A percentile compares a stretch with the other conserved stretches of the same genome.
phyloP scores from a whole-genome alignment of 2,797 vertebrate genomes.

The Acrossocheilus fasciatus region DNA sequence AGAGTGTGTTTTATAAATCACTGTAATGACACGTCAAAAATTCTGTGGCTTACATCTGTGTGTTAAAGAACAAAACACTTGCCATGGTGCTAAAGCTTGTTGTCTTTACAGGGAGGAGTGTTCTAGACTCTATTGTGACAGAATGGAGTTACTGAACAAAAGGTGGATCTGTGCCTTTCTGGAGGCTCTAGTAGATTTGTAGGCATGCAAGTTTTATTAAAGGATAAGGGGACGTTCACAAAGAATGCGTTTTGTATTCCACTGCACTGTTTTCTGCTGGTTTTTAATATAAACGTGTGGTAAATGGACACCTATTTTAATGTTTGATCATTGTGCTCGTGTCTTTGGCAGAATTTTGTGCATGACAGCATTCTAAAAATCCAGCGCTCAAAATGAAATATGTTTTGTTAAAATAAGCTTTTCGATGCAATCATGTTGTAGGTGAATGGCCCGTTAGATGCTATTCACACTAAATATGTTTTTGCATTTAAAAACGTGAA shows the following conservation, averaged over 20 bases:
- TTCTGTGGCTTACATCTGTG: neutral
- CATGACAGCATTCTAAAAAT: too few species aligned
- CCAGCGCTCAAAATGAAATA: neutral
- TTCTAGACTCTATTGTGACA: conserved; percentile 16
- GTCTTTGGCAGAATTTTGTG: neutral
- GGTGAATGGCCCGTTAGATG: too few species aligned
- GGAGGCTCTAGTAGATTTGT: neutral
- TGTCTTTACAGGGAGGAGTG: conserved; percentile 20
- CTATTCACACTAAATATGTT: neutral
- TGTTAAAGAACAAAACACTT: conserved; percentile 13
- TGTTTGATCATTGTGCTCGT: neutral
- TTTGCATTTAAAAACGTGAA: neutral
- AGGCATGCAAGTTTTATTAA: neutral
- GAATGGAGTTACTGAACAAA: conserved; percentile 35
- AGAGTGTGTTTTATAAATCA: neutral
- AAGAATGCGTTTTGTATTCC: neutral
- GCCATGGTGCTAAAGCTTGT: conserved; percentile 15
- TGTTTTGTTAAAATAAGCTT: neutral
- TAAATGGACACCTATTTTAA: neutral
- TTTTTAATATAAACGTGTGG: neutral
- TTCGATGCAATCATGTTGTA: too few species aligned
- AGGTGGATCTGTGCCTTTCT: conserved; percentile 1
- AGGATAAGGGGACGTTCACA: neutral
- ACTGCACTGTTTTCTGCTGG: neutral
- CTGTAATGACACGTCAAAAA: neutral